Evolutionary conservation across 2,888 invertebrate genomes (phyloP).

Genomic region (Cecidostiba fungosa): DNA sequence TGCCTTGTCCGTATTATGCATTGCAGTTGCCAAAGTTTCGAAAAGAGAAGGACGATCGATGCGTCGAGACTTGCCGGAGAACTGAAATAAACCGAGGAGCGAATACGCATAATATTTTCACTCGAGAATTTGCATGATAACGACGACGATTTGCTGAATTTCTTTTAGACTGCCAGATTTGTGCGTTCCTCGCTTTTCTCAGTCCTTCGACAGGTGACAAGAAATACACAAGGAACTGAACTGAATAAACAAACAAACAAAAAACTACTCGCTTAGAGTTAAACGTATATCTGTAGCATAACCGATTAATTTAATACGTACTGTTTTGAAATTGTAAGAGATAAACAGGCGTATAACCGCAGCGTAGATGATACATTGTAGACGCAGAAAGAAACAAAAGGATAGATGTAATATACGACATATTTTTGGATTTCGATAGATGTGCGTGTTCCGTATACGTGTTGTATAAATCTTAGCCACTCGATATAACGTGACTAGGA

Average conservation of each 20-base stretch:
- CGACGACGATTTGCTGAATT: background rate
- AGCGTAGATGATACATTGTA: constrained; percentile 32
- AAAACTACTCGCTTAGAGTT: constrained; percentile 46
- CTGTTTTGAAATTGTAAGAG: constrained; percentile 46
- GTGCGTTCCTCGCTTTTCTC: constrained; percentile 10
- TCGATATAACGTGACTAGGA: constrained; percentile 39
- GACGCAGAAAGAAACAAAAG: constrained; percentile 12
- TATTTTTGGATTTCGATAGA: constrained; percentile 63
- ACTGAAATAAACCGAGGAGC: constrained; percentile 23
- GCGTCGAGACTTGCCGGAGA: constrained; percentile 13
- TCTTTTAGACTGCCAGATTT: background rate
- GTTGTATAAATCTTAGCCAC: constrained; percentile 52
- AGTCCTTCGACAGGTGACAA: constrained; percentile 18
- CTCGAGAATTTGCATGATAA: background rate
- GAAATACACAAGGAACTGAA: constrained; percentile 49
- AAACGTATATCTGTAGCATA: constrained; percentile 50
- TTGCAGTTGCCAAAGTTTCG: constrained; percentile 60
- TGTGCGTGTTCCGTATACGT: constrained; percentile 59
- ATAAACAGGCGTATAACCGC: constrained; percentile 25
- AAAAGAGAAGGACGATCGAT: constrained; percentile 40
- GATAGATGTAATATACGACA: constrained; percentile 58
- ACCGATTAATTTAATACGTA: constrained; percentile 52
- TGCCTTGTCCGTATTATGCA: constrained; percentile 56
- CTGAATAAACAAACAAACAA: constrained; percentile 49
- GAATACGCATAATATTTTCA: background rate